Evolutionary conservation across 2,797 vertebrate genomes (phyloP).

Genomic region (Scarus forsteni): DNA sequence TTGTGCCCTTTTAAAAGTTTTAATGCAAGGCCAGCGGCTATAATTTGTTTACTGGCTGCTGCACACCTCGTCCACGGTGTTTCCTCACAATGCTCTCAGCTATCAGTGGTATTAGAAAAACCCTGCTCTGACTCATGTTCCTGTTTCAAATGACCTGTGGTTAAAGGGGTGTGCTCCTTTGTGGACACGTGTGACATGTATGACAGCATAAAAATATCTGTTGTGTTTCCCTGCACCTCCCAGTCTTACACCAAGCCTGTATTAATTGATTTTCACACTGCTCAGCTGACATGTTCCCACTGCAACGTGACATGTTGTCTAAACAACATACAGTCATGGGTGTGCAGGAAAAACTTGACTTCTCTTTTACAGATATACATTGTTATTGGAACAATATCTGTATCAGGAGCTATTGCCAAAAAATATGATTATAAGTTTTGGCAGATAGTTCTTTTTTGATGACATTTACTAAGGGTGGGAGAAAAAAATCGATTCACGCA

Average conservation of each 20-base stretch:
- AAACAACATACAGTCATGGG: neutral
- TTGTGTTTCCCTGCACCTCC: constrained; percentile 40
- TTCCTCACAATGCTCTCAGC: neutral
- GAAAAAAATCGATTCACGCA: too few species aligned
- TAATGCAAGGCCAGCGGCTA: neutral
- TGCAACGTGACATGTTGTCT: neutral
- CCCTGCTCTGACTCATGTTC: constrained; percentile 29
- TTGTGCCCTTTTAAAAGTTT: constrained; percentile 17
- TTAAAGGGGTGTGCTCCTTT: constrained; percentile 6
- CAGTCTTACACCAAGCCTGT: constrained; percentile 7
- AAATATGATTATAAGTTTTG: too few species aligned
- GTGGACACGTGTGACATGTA: constrained; percentile 21
- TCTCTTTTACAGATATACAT: too few species aligned
- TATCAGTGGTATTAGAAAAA: constrained; percentile 26
- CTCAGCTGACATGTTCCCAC: constrained; percentile 21
- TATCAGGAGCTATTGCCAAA: too few species aligned
- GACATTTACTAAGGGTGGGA: too few species aligned
- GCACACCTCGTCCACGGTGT: neutral
- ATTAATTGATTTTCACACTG: neutral
- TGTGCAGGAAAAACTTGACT: neutral
- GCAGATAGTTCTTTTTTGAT: too few species aligned
- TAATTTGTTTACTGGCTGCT: constrained; percentile 7
- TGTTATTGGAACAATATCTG: too few species aligned
- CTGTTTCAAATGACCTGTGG: constrained; percentile 21
- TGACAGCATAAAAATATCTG: constrained; percentile 38